Evolutionary conservation across 2,113 vertebrate genomes (phyloP).

Genomic region (Ictidomys tridecemlineatus): DNA sequence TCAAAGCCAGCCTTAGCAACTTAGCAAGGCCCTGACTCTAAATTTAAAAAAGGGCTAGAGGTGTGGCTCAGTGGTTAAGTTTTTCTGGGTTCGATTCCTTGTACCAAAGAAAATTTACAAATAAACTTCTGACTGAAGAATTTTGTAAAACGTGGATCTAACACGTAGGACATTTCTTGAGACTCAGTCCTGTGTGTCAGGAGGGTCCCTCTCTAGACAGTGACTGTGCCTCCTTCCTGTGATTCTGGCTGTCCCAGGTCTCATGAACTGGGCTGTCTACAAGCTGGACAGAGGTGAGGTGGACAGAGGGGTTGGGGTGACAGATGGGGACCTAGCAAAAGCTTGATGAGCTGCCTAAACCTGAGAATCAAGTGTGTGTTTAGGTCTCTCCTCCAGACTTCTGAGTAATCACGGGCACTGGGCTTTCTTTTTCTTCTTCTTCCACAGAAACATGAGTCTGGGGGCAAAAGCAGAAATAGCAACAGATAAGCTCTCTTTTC

Average conservation of each 20-base stretch:
- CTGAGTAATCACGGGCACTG: neutral
- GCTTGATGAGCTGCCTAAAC: too few relatives aligned
- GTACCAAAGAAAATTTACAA: neutral
- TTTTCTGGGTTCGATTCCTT: too few relatives aligned
- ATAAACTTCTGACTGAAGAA: neutral
- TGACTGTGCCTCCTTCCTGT: neutral
- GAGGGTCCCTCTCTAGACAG: neutral
- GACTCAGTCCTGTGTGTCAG: neutral
- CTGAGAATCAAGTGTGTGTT: neutral
- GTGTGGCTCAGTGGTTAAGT: too few relatives aligned
- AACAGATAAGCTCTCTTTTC: conserved; percentile 90
- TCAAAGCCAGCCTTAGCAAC: too few relatives aligned
- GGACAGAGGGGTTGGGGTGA: neutral
- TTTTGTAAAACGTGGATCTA: neutral
- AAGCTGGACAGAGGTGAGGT: neutral
- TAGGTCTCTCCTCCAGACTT: neutral
- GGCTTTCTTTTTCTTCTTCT: neutral
- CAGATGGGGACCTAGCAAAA: neutral
- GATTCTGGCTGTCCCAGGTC: neutral
- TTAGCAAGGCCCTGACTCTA: too few relatives aligned
- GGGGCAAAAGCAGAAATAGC: conserved; percentile 95
- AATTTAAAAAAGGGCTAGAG: too few relatives aligned
- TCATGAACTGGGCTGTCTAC: neutral
- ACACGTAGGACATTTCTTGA: neutral
- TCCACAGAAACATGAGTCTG: conserved; percentile 91